Conservation (phyloP, 2,797 vertebrate genomes). For the Cheirogaleus major region DNA sequence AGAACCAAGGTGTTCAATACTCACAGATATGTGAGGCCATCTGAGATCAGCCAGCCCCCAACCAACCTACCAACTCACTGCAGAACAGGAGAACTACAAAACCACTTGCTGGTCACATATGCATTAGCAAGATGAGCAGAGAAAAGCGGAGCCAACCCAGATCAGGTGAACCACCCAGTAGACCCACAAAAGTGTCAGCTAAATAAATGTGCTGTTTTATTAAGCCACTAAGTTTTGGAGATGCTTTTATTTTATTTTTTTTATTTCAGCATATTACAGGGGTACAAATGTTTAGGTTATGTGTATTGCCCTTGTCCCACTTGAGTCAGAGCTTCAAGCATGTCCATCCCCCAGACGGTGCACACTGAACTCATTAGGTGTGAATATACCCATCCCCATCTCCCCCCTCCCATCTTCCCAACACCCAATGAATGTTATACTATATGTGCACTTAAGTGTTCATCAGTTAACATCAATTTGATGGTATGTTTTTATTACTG, state of each 20-base stretch:
- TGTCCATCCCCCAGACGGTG: too few species aligned
- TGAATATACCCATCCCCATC: too few species aligned
- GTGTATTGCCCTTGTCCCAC: too few species aligned
- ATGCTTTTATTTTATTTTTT: too few species aligned
- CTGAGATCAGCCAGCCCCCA: neutral
- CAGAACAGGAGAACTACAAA: neutral
- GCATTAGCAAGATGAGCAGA: neutral
- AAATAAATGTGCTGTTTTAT: neutral
- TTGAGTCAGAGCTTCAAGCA: too few species aligned
- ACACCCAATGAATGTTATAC: too few species aligned
- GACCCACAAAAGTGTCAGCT: slow-evolving; percentile 10
- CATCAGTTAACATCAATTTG: too few species aligned
- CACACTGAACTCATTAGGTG: too few species aligned
- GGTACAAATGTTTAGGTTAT: too few species aligned
- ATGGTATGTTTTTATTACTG: neutral
- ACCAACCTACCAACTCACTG: neutral
- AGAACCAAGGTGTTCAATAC: neutral
- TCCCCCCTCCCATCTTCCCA: too few species aligned
- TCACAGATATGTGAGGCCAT: neutral
- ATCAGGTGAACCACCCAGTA: neutral
- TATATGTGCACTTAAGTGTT: too few species aligned
- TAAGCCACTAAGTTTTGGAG: neutral
- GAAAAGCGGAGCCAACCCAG: neutral
- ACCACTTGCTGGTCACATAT: neutral
- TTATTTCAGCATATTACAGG: too few species aligned